Percentiles rank a stretch among this genome's conserved stretches.
Conservation (phyloP, 1,140 invertebrate genomes). For the Aricia agestis region DNA sequence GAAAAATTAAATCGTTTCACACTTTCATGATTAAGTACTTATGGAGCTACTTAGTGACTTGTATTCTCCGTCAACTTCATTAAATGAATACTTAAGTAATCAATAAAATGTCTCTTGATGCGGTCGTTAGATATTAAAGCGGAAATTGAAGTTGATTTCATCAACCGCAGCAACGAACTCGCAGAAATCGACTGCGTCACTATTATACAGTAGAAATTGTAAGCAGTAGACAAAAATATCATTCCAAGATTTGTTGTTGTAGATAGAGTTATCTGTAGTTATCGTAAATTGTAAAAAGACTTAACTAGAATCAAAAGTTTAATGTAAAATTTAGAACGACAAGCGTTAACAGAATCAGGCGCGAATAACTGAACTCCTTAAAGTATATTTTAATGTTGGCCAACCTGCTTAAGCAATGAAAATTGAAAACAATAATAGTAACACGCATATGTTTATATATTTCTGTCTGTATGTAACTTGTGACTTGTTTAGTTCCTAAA, state of each 20-base stretch:
- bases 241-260: conserved; percentile 13
- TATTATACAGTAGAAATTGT: conserved; percentile 1
- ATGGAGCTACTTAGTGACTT: no score
- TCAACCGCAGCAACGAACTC: conserved; percentile 8
- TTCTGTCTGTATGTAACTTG: neutral
- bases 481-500: neutral
- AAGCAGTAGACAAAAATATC: conserved; percentile 2
- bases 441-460: neutral
- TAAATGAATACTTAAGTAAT: no score
- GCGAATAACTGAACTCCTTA: neutral
- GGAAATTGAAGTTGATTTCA: neutral
- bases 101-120: no score
- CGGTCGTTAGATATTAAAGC: no score
- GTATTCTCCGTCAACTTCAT: no score
- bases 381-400: neutral
- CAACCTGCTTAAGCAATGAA: neutral
- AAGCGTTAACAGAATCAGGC: neutral
- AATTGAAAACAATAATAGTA: neutral
- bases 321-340: neutral
- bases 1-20: no score
- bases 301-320: neutral
- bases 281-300: conserved; percentile 1
- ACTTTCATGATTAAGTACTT: no score
- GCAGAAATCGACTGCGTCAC: neutral
- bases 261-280: conserved; percentile 1